A percentile compares a stretch with the other conserved stretches of the same genome.
Conservation (phyloP, 1,140 invertebrate genomes). For the Listronotus oregonensis region DNA sequence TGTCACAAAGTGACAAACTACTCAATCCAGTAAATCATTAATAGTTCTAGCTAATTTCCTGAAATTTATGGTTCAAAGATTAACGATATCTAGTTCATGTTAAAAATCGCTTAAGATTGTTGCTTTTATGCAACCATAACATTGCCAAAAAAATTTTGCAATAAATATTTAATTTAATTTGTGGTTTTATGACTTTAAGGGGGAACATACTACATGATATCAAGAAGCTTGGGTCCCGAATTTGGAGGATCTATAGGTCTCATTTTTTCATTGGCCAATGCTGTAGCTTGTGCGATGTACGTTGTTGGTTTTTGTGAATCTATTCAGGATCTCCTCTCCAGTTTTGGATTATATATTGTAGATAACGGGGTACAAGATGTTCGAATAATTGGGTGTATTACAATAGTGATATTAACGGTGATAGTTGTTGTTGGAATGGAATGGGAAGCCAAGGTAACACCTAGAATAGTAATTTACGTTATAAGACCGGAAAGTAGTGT, state of each 20-base stretch:
- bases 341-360: slow-evolving; percentile 62
- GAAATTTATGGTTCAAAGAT: too few species aligned
- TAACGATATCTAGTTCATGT: too few species aligned
- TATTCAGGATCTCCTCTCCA: slow-evolving; percentile 69
- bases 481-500: too few species aligned
- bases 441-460: slow-evolving; percentile 80
- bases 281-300: slow-evolving; percentile 97
- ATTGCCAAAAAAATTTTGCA: too few species aligned
- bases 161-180: too few species aligned
- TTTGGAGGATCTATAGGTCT: slow-evolving; percentile 91
- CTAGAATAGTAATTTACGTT: too few species aligned
- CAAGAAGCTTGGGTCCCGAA: slow-evolving; percentile 92
- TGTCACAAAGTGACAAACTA: too few species aligned
- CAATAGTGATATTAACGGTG: slow-evolving; percentile 73
- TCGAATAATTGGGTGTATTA: slow-evolving; percentile 74
- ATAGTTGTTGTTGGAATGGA: slow-evolving; percentile 90
- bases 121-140: too few species aligned
- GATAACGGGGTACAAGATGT: slow-evolving; percentile 67
- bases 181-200: slow-evolving; percentile 67
- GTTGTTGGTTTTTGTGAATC: slow-evolving; percentile 97
- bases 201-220: slow-evolving; percentile 98
- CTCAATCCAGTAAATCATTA: too few species aligned
- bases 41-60: too few species aligned
- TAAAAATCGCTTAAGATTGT: too few species aligned
- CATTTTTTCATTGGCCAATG: slow-evolving; percentile 91